Base-by-base conservation (phyloP, 2,888 invertebrate species). In the Keiferia lycopersicella region DNA sequence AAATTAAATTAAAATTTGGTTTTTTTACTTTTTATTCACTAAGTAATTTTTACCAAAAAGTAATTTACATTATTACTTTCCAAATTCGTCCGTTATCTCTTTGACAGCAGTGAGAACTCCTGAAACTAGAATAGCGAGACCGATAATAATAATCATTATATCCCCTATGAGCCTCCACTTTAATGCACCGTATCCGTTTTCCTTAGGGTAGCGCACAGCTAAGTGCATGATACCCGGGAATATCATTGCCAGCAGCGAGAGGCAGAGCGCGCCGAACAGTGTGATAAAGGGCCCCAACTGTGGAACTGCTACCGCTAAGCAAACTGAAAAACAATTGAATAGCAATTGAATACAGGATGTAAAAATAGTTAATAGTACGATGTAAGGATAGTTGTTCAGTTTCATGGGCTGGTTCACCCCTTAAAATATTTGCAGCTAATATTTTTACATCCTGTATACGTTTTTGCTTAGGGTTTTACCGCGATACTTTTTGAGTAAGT, bases 191-290 rank as follows among this genome's bases (percentile, higher is more conserved):
- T 82, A 84, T 0, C 67, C 34, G 14, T 73, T 53, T 0, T 81
- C 10, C 34, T 7, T 34, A 1, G 6, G 81, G 68, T 85, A 85
- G 76, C 76, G 79, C 16, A 84, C 26, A 95, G 83, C 82, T 7
- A 75, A 20, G 66, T 87, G 85, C 73, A 87, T 78, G 0, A 88
- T 7, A 0, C 96, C 97, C 1, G 98, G 98, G 76, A 98, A 96
- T 2, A 96, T 94, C 51, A 98, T 88, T 0, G 97, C 97, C 69
- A 98, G 90, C 0, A 95, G 95, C 0, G 97, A 96, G 38, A 97
- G 91, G 68, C 97, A 96, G 2, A 98, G 91, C 0, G 98, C 97
- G n/a, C 98, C 98, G 69, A 96, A 94, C n/a, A 96, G 84, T 0
- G 95, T 94, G 66, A 94, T 94, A 68, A 96, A 95, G 7, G 96